Evolutionary conservation across 2,888 invertebrate species (phyloP).

Genomic region (Empis stercorea): DNA sequence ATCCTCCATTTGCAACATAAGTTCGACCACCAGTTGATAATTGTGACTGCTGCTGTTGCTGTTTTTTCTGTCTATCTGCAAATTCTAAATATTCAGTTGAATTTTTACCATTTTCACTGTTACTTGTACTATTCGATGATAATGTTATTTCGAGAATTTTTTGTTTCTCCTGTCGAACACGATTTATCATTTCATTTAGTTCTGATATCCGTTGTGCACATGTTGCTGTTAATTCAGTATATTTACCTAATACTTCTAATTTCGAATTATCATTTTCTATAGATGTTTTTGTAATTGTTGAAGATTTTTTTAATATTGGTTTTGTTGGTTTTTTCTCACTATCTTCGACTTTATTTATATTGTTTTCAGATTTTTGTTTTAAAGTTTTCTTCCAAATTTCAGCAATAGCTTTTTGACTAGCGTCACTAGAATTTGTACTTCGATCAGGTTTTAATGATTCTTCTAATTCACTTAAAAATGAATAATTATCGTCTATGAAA

Average conservation of each 20-base stretch:
- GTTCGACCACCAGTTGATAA: too few relatives aligned
- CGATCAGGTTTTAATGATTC: slow-evolving; percentile 19
- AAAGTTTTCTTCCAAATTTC: slow-evolving; percentile 24
- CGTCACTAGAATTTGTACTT: slow-evolving; percentile 14
- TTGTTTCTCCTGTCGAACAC: slow-evolving; percentile 44
- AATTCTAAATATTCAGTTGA: slow-evolving; percentile 35
- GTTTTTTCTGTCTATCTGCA: slow-evolving; percentile 14
- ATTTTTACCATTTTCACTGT: slow-evolving; percentile 27
- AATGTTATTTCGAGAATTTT: slow-evolving; percentile 36
- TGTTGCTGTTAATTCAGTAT: slow-evolving; percentile 40
- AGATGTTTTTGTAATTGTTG: slow-evolving; percentile 8
- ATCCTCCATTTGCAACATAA: too few relatives aligned
- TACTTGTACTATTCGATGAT: slow-evolving; percentile 20
- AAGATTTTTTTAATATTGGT: slow-evolving; percentile 7
- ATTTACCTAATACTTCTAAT: slow-evolving; percentile 24
- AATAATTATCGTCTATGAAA: slow-evolving; percentile 30
- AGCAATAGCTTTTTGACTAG: slow-evolving; percentile 18
- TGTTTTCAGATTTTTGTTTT: slow-evolving; percentile 7
- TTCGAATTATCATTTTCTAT: not conserved
- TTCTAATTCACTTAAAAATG: slow-evolving; percentile 29
- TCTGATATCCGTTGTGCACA: slow-evolving; percentile 44
- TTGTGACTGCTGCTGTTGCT: not conserved
- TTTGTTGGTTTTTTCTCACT: not conserved
- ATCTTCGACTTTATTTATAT: not conserved
- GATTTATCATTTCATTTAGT: slow-evolving; percentile 42